A percentile compares a stretch with the other conserved stretches of the same genome.
Evolutionary conservation across 2,113 vertebrate species (phyloP).

Genomic region (Theristicus caerulescens): DNA sequence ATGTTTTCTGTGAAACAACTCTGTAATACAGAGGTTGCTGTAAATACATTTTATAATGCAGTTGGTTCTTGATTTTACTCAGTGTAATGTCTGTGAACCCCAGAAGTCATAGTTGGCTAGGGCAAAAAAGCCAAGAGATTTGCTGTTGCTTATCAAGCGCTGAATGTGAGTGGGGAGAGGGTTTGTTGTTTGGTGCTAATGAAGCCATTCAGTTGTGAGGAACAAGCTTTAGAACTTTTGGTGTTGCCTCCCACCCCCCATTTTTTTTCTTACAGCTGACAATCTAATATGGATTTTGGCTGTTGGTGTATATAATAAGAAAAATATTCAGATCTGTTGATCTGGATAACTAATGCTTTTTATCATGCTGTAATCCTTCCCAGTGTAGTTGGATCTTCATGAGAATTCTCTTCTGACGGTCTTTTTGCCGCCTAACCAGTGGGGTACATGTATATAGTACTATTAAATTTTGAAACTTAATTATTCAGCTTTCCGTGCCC

Average conservation of each 20-base stretch:
- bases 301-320: not conserved
- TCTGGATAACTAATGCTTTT: not conserved
- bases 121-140: not conserved
- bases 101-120: not conserved
- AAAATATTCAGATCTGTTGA: not conserved
- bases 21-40: not conserved
- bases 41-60: not conserved
- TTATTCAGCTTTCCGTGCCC: not conserved
- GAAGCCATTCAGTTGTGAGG: not conserved
- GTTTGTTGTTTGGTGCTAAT: not conserved
- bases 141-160: not conserved
- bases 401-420: not conserved
- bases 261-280: not conserved
- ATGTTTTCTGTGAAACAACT: not conserved
- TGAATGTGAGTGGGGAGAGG: not conserved
- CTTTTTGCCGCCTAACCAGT: not conserved
- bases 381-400: not conserved
- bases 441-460: not conserved
- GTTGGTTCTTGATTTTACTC: not conserved
- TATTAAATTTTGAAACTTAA: not conserved
- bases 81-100: not conserved
- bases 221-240: not conserved
- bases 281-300: not conserved
- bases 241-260: too few relatives aligned
- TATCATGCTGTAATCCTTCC: not conserved